phyloP scores from a whole-genome alignment of 1,140 invertebrate genomes.

The Ridgeia piscesae region DNA sequence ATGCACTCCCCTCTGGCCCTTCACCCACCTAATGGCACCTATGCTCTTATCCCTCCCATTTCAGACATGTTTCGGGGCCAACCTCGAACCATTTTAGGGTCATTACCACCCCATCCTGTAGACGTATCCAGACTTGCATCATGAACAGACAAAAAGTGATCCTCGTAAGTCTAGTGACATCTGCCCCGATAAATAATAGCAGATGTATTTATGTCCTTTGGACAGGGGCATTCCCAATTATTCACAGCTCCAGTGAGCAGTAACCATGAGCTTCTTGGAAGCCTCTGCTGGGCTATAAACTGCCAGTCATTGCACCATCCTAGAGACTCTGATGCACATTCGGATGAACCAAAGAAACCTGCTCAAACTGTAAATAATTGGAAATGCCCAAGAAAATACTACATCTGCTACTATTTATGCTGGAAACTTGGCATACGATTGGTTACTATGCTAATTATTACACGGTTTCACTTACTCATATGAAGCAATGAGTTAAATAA shows the following conservation, averaged over 20 bases:
- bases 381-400: no score
- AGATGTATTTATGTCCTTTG: not conserved
- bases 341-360: no score
- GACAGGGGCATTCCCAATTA: not conserved
- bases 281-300: not conserved
- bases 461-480: no score
- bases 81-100: not conserved
- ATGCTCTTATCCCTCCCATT: no score
- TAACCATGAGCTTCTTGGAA: not conserved
- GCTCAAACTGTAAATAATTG: no score
- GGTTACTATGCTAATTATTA: no score
- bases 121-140: not conserved
- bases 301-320: not conserved
- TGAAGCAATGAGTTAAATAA: no score
- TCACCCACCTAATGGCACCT: no score
- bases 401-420: no score
- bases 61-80: not conserved
- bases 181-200: not conserved
- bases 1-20: no score
- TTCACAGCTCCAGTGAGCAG: not conserved
- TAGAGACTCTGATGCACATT: no score
- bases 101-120: not conserved
- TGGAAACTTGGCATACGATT: no score
- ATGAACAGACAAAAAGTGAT: not conserved
- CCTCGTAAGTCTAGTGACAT: not conserved